These are phyloP conservation scores for Lindbergichthys nudifrons DNA, from an alignment of 2,797 vertebrate species.

Conservation along the genomic window DNA sequence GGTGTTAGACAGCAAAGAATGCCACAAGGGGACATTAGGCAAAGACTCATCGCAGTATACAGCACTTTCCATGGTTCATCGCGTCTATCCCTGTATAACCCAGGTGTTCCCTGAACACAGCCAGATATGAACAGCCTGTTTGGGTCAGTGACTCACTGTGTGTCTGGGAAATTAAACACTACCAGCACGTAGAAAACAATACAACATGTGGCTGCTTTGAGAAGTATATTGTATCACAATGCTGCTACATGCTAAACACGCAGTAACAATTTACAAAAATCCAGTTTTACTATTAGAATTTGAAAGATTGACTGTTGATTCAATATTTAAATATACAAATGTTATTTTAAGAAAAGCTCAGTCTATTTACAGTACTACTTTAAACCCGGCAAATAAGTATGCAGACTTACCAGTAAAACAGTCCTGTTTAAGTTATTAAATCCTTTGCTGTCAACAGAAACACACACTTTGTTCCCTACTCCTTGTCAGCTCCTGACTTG, in stretches of 20 bases:
- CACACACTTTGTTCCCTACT: slow-evolving; percentile 56
- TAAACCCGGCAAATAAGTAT: slow-evolving; percentile 32
- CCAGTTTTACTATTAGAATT: not conserved
- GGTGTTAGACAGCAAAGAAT: slow-evolving; percentile 58
- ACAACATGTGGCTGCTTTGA: slow-evolving; percentile 9
- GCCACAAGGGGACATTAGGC: slow-evolving; percentile 51
- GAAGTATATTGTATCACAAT: not conserved
- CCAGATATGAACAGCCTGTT: slow-evolving; percentile 48
- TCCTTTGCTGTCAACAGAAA: slow-evolving; percentile 58
- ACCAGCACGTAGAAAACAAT: not conserved
- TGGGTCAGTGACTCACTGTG: slow-evolving; percentile 64
- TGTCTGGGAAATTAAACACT: slow-evolving; percentile 55
- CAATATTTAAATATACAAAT: not conserved
- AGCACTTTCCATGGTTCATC: slow-evolving; percentile 58
- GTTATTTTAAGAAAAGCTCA: slow-evolving; percentile 4
- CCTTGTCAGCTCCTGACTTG: slow-evolving; percentile 74
- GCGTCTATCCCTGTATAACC: slow-evolving; percentile 21
- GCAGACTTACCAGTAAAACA: slow-evolving; percentile 64
- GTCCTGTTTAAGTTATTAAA: slow-evolving; percentile 39
- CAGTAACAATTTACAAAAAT: not conserved
- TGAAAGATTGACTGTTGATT: not conserved
- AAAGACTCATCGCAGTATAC: slow-evolving; percentile 53
- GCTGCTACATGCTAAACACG: not conserved
- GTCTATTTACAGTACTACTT: not conserved
- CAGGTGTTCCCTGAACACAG: slow-evolving; percentile 67